Base-by-base conservation (phyloP, 1,140 invertebrate genomes). In the Ephestia elutella region DNA sequence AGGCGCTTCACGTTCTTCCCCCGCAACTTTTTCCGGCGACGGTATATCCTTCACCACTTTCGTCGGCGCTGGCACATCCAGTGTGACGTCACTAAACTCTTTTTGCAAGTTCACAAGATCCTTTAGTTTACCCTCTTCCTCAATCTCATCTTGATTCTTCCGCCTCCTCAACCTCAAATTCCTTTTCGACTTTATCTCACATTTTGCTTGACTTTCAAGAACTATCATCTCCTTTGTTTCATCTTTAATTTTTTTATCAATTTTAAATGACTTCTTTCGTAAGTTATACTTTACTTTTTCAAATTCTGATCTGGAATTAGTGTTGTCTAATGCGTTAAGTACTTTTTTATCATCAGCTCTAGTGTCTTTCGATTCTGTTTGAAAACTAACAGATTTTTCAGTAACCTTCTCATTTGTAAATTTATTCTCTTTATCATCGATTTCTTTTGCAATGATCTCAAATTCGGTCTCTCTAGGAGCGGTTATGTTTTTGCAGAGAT, bases 31-130 rank as follows among this genome's bases (percentile, higher is more conserved):
- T 35, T 80, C 80, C 0, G 85, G 82, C 0, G 85, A 82, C 0
- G 65, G 63, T 21, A 85, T 84, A 59, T 85, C 78, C 56, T 74
- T 73, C 0, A 72, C 58, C 3, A 53, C 55, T 60, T 82, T 82
- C 0, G 38, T 28, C 0, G 65, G 60, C 9, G 73, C 76, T 0
- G 82, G 82, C 13, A 74, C 48, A 32, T 73, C 79, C 50, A 85
- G 44, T 1, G 79, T 83, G 0, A 87, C 80, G 49, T 87, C 85
- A 21, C 70, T 78, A 59, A 78, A 87, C 59, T 85, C 75, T 13
- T 49, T 65, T 58, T 86, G 82, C 15, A 87, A 64, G 57, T 83
- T 86, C 2, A 75, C 67, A 13, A 87, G 85, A 32, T 87, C 80
- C 51, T 83, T 83, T 18, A 85, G 58, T 59, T 79, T 82, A 9